Evolutionary conservation across 2,888 invertebrate species (phyloP).

Genomic region (Sipha maydis): DNA sequence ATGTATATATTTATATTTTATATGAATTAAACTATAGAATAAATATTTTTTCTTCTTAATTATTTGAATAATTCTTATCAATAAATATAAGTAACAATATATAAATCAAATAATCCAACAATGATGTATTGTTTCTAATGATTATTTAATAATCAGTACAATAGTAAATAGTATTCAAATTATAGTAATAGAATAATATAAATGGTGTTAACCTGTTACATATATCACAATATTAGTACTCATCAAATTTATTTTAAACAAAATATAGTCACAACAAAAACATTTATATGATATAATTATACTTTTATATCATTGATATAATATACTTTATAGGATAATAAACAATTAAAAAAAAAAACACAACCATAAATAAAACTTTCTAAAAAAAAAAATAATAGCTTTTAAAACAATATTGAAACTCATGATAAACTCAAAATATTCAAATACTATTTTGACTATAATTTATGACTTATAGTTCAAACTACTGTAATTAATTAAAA

Average conservation of each 20-base stretch:
- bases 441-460: neutral
- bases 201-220: neutral
- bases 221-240: neutral
- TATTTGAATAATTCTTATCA: too few species aligned
- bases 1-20: too few species aligned
- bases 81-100: too few species aligned
- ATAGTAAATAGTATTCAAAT: too few species aligned
- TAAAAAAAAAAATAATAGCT: neutral
- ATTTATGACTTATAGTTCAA: neutral
- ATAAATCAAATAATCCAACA: neutral
- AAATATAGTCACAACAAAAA: neutral
- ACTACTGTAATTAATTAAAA: neutral
- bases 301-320: neutral
- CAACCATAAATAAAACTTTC: conserved; percentile 24
- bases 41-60: too few species aligned
- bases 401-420: neutral
- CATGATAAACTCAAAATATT: neutral
- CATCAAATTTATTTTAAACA: neutral
- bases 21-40: too few species aligned
- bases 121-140: neutral
- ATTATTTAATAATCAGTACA: neutral
- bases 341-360: neutral
- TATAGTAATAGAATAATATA: neutral
- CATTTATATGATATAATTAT: neutral
- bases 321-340: neutral